A percentile compares a stretch with the other conserved stretches of the same genome.
These are phyloP conservation scores for Eublepharis macularius DNA, from an alignment of 2,113 vertebrate species.

Conservation along the genomic window DNA sequence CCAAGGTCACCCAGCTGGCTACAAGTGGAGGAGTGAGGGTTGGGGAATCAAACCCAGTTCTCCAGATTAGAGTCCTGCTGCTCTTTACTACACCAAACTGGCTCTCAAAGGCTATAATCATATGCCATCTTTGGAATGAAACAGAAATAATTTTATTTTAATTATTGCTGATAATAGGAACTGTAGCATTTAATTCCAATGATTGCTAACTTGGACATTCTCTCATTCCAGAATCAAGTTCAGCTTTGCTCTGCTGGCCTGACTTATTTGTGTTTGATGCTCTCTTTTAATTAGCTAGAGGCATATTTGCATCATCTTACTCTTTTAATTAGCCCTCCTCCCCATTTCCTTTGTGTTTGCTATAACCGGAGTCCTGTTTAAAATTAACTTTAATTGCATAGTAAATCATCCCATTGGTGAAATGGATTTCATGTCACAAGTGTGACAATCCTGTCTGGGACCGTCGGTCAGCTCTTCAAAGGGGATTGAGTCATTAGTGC, in stretches of 20 bases:
- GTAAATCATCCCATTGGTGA: constrained; percentile 29
- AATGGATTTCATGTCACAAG: constrained; percentile 9
- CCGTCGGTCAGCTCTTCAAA: constrained; percentile 31
- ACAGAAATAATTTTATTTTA: constrained; percentile 26
- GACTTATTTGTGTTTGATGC: constrained; percentile 39
- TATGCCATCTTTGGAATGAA: constrained; percentile 26
- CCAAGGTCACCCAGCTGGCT: too few relatives aligned
- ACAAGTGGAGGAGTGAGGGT: too few relatives aligned
- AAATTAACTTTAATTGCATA: constrained; percentile 38
- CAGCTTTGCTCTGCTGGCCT: neutral
- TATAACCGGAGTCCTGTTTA: constrained; percentile 30
- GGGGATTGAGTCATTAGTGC: neutral
- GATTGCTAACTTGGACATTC: constrained; percentile 40
- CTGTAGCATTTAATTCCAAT: constrained; percentile 32
- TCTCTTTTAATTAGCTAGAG: constrained; percentile 49
- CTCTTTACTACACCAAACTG: too few relatives aligned
- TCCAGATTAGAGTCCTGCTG: too few relatives aligned
- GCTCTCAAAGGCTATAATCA: constrained; percentile 5
- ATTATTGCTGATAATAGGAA: constrained; percentile 28
- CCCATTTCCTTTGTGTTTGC: constrained; percentile 37
- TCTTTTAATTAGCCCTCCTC: constrained; percentile 50
- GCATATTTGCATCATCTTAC: constrained; percentile 22
- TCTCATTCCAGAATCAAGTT: constrained; percentile 1
- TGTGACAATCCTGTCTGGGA: neutral
- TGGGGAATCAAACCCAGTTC: too few relatives aligned